Conservation (phyloP, 2,888 invertebrate species). For the Agrochola litura region DNA sequence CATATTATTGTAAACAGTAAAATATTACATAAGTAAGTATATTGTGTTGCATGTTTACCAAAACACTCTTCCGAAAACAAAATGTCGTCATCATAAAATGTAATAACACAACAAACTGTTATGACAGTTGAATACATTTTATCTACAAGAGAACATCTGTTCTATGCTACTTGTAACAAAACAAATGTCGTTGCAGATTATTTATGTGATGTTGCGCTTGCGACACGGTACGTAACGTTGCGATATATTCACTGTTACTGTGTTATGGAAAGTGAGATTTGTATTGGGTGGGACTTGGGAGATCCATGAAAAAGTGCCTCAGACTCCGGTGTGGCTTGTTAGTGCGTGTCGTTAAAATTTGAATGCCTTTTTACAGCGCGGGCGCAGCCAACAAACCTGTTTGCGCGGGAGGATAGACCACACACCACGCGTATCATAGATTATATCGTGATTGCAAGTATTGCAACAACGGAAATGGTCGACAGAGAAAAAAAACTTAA, state of each 20-base stretch:
- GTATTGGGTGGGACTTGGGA: conserved; percentile 72
- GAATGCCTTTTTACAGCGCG: conserved; percentile 82
- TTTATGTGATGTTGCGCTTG: conserved; percentile 76
- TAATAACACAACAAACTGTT: conserved; percentile 75
- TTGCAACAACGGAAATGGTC: conserved; percentile 16
- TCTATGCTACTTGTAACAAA: conserved; percentile 79
- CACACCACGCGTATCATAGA: conserved; percentile 75
- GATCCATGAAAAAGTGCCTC: conserved; percentile 75
- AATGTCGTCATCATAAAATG: conserved; percentile 71
- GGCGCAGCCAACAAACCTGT: conserved; percentile 80
- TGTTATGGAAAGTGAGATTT: conserved; percentile 84
- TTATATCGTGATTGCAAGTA: conserved; percentile 25
- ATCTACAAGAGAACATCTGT: conserved; percentile 82
- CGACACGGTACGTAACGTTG: conserved; percentile 76
- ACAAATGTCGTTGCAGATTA: conserved; percentile 82
- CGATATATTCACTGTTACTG: conserved; percentile 80
- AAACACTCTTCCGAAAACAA: conserved; percentile 57
- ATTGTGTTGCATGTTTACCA: conserved; percentile 39
- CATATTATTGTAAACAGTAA: conserved; percentile 34
- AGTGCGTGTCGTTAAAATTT: conserved; percentile 82
- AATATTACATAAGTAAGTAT: conserved; percentile 44
- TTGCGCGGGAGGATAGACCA: conserved; percentile 76
- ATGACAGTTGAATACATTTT: conserved; percentile 78
- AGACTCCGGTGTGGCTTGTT: conserved; percentile 69
- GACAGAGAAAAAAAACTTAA: conserved; percentile 9